Percentiles rank a stretch among this genome's conserved stretches.
Conservation (phyloP, 2,113 vertebrate species). For the Neogale vison region DNA sequence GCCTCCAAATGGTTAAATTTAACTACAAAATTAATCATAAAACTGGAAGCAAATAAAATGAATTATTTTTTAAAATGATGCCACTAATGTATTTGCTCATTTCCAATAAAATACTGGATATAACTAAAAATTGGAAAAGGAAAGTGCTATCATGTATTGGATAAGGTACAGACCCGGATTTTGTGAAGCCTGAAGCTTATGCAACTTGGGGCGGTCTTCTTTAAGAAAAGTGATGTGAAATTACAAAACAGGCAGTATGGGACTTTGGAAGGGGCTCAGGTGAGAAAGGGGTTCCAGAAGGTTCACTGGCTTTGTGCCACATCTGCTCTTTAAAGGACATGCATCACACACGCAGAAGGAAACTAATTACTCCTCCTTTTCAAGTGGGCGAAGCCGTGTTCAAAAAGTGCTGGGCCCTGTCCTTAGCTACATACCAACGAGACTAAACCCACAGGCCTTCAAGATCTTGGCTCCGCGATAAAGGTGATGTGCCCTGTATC, state of each 20-base stretch:
- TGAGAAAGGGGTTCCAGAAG: neutral
- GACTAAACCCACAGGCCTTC: neutral
- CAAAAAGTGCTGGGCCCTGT: neutral
- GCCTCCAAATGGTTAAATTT: neutral
- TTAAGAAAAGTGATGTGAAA: slow-evolving; percentile 17
- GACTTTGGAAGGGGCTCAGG: neutral
- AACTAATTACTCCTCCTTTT: neutral
- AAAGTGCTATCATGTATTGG: neutral
- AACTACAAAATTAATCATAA: slow-evolving; percentile 1
- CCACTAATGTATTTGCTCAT: neutral
- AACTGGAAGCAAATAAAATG: slow-evolving; percentile 19
- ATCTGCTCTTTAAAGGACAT: neutral
- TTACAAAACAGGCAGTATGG: neutral
- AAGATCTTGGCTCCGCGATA: neutral
- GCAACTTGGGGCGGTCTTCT: neutral
- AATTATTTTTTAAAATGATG: neutral
- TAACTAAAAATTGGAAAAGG: neutral
- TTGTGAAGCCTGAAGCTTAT: neutral
- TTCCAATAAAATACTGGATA: neutral
- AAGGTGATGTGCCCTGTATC: neutral
- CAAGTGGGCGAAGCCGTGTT: neutral
- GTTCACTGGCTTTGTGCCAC: neutral
- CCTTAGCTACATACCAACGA: neutral
- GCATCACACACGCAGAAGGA: neutral
- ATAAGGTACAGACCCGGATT: neutral